These are phyloP conservation scores for Conomelus anceps DNA, from an alignment of 2,888 invertebrate species.

Conservation along the genomic window DNA sequence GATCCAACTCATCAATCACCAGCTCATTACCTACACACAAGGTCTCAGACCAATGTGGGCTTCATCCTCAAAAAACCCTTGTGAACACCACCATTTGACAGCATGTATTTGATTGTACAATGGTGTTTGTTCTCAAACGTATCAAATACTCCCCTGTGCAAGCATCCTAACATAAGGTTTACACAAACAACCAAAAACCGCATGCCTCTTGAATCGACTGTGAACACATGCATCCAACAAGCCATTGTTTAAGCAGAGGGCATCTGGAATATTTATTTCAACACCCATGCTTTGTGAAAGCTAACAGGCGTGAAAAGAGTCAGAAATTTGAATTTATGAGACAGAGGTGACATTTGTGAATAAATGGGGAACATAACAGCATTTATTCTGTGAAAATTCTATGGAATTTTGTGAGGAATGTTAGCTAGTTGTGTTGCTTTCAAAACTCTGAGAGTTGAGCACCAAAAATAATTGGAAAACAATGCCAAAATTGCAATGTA, in stretches of 20 bases:
- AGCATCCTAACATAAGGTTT: background rate
- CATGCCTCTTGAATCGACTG: background rate
- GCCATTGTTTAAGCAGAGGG: background rate
- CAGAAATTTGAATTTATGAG: background rate
- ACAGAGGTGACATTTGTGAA: background rate
- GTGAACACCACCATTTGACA: too few relatives aligned
- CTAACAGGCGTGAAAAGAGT: background rate
- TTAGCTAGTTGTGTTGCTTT: too few relatives aligned
- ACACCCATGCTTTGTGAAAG: background rate
- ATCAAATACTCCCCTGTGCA: background rate
- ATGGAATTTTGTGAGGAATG: background rate
- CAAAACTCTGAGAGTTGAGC: too few relatives aligned
- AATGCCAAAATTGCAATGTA: too few relatives aligned
- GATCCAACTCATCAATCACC: too few relatives aligned
- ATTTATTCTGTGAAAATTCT: background rate
- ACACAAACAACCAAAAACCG: background rate
- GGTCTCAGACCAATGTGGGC: too few relatives aligned
- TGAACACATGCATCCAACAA: background rate
- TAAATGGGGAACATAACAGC: background rate
- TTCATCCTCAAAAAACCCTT: too few relatives aligned
- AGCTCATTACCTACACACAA: too few relatives aligned
- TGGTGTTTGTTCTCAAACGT: background rate
- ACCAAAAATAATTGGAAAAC: too few relatives aligned
- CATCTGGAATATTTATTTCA: background rate
- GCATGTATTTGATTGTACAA: too few relatives aligned